These are phyloP conservation scores for Ascaphus truei DNA, from an alignment of 2,113 vertebrate genomes.

Conservation along the genomic window DNA sequence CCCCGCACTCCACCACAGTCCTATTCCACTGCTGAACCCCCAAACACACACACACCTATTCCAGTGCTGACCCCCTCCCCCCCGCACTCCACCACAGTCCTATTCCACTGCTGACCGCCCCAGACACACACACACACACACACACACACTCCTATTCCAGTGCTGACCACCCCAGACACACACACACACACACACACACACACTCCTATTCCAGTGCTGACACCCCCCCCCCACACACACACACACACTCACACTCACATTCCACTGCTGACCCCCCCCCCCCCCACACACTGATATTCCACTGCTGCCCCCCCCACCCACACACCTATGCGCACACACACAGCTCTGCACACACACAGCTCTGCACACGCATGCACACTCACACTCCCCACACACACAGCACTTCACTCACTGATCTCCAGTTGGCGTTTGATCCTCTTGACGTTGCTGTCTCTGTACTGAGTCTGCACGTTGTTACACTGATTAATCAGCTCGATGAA, in stretches of 20 bases:
- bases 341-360: background rate
- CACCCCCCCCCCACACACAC: too few relatives aligned
- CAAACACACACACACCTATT: background rate
- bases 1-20: too few relatives aligned
- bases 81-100: too few relatives aligned
- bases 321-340: background rate
- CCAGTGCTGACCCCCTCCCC: background rate
- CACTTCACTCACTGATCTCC: conserved; percentile 74
- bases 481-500: conserved; percentile 79
- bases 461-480: conserved; percentile 74
- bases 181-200: too few relatives aligned
- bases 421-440: conserved; percentile 81
- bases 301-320: background rate
- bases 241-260: too few relatives aligned
- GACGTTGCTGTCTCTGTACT: conserved; percentile 82
- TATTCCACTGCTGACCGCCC: too few relatives aligned
- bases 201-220: too few relatives aligned
- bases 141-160: background rate
- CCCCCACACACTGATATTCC: background rate
- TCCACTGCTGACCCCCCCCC: too few relatives aligned
- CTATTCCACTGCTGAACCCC: too few relatives aligned
- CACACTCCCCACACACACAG: accelerated
- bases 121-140: too few relatives aligned
- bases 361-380: background rate
- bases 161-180: too few relatives aligned